Evolutionary conservation across 2,113 vertebrate genomes (phyloP).

Genomic region (Sander vitreus): DNA sequence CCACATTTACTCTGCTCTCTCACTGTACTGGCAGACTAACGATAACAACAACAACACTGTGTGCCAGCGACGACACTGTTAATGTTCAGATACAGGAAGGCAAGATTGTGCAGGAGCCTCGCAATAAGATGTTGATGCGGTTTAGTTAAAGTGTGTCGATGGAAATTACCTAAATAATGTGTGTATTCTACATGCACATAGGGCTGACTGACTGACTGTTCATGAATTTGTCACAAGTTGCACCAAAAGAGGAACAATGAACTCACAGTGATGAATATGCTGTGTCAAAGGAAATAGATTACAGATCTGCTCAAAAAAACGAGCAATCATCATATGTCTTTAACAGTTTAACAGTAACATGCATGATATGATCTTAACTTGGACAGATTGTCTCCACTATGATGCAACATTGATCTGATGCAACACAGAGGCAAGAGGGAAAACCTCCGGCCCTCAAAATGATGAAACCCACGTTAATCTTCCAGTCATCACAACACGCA

Average conservation of each 20-base stretch:
- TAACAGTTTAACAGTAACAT: not conserved
- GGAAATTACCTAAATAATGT: not conserved
- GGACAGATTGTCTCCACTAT: constrained; percentile 2
- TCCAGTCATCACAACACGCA: not conserved
- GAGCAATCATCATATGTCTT: not conserved
- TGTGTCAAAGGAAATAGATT: not conserved
- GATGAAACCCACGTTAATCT: constrained; percentile 46
- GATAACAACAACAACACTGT: constrained; percentile 50
- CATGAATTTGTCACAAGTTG: not conserved
- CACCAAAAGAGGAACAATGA: not conserved
- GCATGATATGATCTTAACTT: not conserved
- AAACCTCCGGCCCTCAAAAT: not conserved
- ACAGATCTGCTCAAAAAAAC: not conserved
- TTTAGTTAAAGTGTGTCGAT: not conserved
- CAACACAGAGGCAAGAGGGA: constrained; percentile 53
- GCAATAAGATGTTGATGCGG: constrained; percentile 11
- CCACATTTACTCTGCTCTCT: constrained; percentile 49
- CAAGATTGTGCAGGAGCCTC: constrained; percentile 2
- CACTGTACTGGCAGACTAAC: constrained; percentile 25
- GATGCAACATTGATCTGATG: constrained; percentile 65
- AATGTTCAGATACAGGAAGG: constrained; percentile 14
- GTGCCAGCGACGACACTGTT: constrained; percentile 33
- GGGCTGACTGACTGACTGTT: not conserved
- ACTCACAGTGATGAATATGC: not conserved
- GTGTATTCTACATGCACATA: not conserved